phyloP scores from a whole-genome alignment of 1,140 invertebrate genomes.

The Drosophila saltans region DNA sequence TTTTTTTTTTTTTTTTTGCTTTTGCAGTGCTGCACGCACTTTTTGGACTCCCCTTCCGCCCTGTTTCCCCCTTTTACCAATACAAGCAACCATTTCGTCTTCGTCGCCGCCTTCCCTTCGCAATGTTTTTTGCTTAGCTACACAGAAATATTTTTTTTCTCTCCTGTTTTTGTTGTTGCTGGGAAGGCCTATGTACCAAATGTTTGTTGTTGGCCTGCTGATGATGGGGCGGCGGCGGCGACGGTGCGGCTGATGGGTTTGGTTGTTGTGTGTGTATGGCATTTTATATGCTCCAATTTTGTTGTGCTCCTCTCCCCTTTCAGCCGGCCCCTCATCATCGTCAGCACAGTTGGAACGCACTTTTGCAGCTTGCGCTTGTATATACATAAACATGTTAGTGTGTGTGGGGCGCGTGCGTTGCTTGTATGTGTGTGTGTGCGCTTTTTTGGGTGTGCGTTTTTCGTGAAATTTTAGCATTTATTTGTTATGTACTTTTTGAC shows the following conservation, averaged over 20 bases:
- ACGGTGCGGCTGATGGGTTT: conserved; percentile 30
- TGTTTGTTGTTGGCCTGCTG: conserved; percentile 28
- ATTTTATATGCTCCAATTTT: conserved; percentile 76
- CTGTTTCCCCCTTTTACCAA: neutral
- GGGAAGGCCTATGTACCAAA: conserved; percentile 48
- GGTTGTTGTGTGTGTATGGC: conserved; percentile 39
- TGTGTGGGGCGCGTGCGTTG: conserved; percentile 52
- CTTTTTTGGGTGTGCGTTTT: conserved; percentile 73
- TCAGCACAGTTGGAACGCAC: conserved; percentile 54
- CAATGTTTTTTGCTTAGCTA: conserved; percentile 67
- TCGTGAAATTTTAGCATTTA: conserved; percentile 81
- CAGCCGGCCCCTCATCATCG: conserved; percentile 20
- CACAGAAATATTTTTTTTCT: conserved; percentile 43
- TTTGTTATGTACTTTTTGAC: conserved; percentile 74
- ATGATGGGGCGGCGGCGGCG: neutral
- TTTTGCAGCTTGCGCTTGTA: conserved; percentile 77
- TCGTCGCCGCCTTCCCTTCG: conserved; percentile 5
- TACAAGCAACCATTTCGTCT: neutral
- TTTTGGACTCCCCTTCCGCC: conserved; percentile 35
- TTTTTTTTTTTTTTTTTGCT: conserved; percentile 18
- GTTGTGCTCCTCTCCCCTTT: conserved; percentile 49
- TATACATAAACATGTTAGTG: conserved; percentile 27
- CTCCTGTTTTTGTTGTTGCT: conserved; percentile 19
- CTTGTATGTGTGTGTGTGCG: conserved; percentile 52
- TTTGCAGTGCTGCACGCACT: conserved; percentile 78